These are phyloP conservation scores for Orthonyx spaldingii DNA, from an alignment of 2,113 vertebrate genomes.

Conservation along the genomic window DNA sequence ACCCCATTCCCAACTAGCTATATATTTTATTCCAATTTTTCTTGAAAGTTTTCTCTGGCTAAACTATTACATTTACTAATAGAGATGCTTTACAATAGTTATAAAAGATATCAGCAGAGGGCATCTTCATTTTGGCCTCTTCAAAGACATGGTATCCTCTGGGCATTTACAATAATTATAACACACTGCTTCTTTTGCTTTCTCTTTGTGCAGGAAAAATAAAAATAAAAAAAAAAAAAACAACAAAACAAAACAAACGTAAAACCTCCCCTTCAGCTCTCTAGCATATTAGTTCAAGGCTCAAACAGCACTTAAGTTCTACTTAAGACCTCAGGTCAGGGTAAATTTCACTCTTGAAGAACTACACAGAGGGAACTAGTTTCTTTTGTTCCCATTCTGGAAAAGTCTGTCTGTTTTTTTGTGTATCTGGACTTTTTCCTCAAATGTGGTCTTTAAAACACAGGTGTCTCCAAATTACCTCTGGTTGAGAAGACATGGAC, in stretches of 20 bases:
- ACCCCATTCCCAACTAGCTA: background rate
- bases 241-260: no score
- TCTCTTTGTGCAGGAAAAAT: background rate
- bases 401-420: background rate
- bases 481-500: background rate
- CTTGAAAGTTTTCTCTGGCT: background rate
- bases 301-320: background rate
- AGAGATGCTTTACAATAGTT: background rate
- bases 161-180: background rate
- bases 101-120: background rate
- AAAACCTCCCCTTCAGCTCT: background rate
- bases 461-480: background rate
- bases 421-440: background rate
- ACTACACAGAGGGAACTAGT: background rate
- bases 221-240: rapidly evolving
- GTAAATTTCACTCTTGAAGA: background rate
- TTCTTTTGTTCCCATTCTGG: background rate
- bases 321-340: background rate
- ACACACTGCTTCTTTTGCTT: background rate
- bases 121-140: background rate
- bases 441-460: background rate
- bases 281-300: background rate
- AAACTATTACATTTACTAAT: background rate
- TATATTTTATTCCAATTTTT: background rate
- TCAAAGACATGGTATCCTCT: background rate